These are phyloP conservation scores for Haemorhous mexicanus DNA, from an alignment of 2,113 vertebrate species.

Conservation along the genomic window DNA sequence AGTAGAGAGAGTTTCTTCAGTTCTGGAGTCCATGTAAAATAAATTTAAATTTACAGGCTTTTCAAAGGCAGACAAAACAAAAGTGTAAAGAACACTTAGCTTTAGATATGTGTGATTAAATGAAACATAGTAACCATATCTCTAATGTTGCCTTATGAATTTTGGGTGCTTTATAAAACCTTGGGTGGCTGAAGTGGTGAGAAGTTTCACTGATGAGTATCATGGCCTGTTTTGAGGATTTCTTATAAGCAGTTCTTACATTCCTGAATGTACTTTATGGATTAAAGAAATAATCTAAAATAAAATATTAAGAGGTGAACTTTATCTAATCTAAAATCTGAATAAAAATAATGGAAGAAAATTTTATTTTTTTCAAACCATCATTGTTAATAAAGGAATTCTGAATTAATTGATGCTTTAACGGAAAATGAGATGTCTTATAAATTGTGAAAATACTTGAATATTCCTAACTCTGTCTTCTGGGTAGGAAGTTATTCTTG, in stretches of 20 bases:
- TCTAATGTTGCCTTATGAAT: neutral
- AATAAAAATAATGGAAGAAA: neutral
- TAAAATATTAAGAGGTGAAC: neutral
- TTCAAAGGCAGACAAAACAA: neutral
- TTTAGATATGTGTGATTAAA: neutral
- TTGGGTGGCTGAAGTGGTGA: neutral
- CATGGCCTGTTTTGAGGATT: neutral
- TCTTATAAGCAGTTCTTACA: neutral
- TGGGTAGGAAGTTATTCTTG: neutral
- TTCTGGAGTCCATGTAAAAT: neutral
- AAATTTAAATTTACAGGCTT: neutral
- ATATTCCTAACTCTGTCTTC: neutral
- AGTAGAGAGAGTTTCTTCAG: neutral
- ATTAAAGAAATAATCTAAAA: neutral
- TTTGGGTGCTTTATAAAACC: neutral
- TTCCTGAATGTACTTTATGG: neutral
- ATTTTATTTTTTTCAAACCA: neutral
- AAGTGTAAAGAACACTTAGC: neutral
- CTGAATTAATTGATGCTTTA: neutral
- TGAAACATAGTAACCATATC: neutral
- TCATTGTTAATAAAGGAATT: neutral
- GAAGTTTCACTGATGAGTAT: neutral
- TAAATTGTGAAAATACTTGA: neutral
- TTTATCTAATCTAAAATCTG: neutral
- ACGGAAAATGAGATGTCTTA: neutral